Evolutionary conservation across 2,797 vertebrate species (phyloP).

Genomic region (Holocentrus rufus): DNA sequence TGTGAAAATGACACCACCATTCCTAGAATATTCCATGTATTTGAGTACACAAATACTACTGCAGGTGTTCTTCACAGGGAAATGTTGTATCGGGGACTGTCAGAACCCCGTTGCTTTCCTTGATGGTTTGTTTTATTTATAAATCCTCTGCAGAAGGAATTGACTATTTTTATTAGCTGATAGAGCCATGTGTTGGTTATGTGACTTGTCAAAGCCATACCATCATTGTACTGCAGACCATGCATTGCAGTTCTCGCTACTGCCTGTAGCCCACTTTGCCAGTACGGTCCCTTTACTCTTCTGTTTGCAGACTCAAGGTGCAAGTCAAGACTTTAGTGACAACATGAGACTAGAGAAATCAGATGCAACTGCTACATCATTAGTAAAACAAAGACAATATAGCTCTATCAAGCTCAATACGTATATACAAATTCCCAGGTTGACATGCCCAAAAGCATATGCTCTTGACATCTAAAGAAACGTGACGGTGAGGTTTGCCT

Average conservation of each 20-base stretch:
- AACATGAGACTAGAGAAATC: constrained; percentile 28
- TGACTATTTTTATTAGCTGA: no score
- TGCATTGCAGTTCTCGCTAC: not conserved
- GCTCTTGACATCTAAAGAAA: constrained; percentile 10
- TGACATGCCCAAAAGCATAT: not conserved
- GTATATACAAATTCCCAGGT: constrained; percentile 1
- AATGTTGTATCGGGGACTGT: not conserved
- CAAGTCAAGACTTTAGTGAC: constrained; percentile 17
- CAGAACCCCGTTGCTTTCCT: not conserved
- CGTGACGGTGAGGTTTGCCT: not conserved
- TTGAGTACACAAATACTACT: not conserved
- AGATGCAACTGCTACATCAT: not conserved
- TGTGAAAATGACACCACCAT: not conserved
- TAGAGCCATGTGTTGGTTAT: no score
- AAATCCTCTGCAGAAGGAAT: no score
- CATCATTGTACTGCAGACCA: no score
- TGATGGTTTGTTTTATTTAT: not conserved
- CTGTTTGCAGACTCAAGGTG: not conserved
- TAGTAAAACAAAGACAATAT: no score
- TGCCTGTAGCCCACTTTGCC: no score
- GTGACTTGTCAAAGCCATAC: no score
- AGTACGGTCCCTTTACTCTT: not conserved
- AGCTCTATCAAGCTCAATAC: not conserved
- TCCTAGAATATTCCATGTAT: not conserved
- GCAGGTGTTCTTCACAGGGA: not conserved